Base-by-base conservation (phyloP, 1,140 invertebrate genomes). In the Holotrichia oblita region DNA sequence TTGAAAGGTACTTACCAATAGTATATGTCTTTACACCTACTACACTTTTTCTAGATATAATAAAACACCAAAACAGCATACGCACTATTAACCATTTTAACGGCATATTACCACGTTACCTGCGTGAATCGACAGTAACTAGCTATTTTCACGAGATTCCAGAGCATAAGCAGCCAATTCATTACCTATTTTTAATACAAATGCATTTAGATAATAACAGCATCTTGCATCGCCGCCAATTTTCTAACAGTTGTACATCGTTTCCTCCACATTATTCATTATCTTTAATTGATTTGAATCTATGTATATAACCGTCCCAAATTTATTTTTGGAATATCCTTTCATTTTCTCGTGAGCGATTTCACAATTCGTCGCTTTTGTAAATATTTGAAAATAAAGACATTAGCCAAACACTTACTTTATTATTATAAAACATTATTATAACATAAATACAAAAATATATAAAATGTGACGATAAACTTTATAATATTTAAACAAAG, bases 141-240 rank as follows among this genome's bases (percentile, higher is more conserved):
- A 10, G 40, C 10, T 14, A 48, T n/a, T 0, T 10, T 10, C 44
- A 14, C 1, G 12, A 48, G 0, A 0, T 14, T 12, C 12, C 4
- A 10, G 12, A 48, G 12, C 12, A 3, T 48, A 12, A 10, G n/a
- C 12, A 48, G 44, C 44, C 44, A 48, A 48, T 48, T 48, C 44
- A 48, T 48, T 48, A 48, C 44, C 44, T 48, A 48, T 48, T 48
- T 48, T 48, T 48, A 48, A 48, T 48, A 14, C 44, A 48, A 48
- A 48, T 48, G 44, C 44, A 12, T 48, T 12, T n/a, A 42, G 12
- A 3, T 42, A 42, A 42, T 42, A 42, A n/a, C 41, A 12, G 12
- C 41, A 48, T 48, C 8, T 48, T 48, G 44, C 44, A 48, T 48
- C 44, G 3, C 12, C 3, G 44, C 44, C 44, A 48, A 48, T 48